Conservation (phyloP, 2,113 vertebrate genomes). For the Protobothrops flavoviridis region DNA sequence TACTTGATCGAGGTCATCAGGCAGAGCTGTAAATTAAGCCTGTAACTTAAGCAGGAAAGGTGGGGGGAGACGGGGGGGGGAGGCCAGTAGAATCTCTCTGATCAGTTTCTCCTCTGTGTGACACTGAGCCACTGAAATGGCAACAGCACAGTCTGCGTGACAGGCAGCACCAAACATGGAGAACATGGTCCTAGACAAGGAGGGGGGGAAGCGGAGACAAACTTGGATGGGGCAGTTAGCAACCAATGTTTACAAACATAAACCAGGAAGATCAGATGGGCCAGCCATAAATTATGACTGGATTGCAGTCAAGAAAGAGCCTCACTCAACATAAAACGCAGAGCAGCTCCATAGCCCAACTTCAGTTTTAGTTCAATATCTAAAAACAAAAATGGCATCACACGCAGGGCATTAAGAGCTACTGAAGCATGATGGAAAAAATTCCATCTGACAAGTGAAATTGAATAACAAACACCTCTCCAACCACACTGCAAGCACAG, state of each 20-base stretch:
- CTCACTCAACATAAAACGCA: slow-evolving; percentile 48
- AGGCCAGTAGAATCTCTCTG: slow-evolving; percentile 8
- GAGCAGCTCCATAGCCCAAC: slow-evolving; percentile 21
- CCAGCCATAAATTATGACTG: slow-evolving; percentile 62
- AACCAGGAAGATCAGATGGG: slow-evolving; percentile 63
- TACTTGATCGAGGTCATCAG: background rate
- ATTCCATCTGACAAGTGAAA: slow-evolving; percentile 28
- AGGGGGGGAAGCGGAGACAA: slow-evolving; percentile 41
- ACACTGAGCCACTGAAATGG: slow-evolving; percentile 52
- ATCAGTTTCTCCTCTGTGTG: slow-evolving; percentile 51
- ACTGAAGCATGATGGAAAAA: slow-evolving; percentile 37
- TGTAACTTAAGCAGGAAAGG: slow-evolving; percentile 59
- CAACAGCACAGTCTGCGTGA: slow-evolving; percentile 43
- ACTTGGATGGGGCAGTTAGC: slow-evolving; percentile 68
- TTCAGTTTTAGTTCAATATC: background rate
- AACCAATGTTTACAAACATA: slow-evolving; percentile 86
- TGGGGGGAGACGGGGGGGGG: background rate
- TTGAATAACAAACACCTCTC: background rate
- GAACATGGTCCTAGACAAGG: slow-evolving; percentile 66
- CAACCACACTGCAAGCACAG: background rate
- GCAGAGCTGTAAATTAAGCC: slow-evolving; percentile 37
- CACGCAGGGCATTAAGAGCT: background rate
- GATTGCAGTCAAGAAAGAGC: slow-evolving; percentile 34
- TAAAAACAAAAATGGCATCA: slow-evolving; percentile 31
- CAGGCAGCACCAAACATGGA: slow-evolving; percentile 81